A percentile compares a stretch with the other conserved stretches of the same genome.
These are phyloP conservation scores for Phymastichus coffea DNA, from an alignment of 1,140 invertebrate species.

Conservation along the genomic window DNA sequence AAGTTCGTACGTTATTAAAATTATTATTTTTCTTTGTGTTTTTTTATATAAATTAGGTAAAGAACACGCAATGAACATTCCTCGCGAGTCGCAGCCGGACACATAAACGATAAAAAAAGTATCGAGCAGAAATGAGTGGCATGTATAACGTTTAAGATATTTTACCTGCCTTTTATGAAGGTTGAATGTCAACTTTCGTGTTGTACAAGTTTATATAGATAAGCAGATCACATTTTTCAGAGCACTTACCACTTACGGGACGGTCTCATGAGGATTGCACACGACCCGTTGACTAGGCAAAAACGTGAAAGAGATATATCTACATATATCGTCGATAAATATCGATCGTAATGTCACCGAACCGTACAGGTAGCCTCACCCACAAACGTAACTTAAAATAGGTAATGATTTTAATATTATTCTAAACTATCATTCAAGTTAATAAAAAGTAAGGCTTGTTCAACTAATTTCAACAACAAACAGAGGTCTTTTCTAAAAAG, in stretches of 20 bases:
- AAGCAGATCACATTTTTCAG: constrained; percentile 34
- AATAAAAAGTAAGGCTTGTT: not conserved
- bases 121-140: constrained; percentile 40
- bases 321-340: constrained; percentile 31
- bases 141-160: constrained; percentile 9
- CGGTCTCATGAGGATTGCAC: constrained; percentile 33
- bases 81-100: constrained; percentile 30
- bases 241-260: constrained; percentile 40
- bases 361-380: constrained; percentile 16
- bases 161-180: not conserved
- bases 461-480: no score
- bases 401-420: not conserved
- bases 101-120: constrained; percentile 36
- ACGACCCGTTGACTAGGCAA: constrained; percentile 43
- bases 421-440: not conserved
- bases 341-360: constrained; percentile 31
- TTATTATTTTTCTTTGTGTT: constrained; percentile 1
- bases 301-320: constrained; percentile 30
- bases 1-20: no score
- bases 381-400: not conserved
- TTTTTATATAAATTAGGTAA: constrained; percentile 10
- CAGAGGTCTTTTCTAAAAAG: no score
- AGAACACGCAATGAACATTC: constrained; percentile 38
- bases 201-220: constrained; percentile 30
- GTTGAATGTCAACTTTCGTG: not conserved